Percentiles rank a stretch among this genome's conserved stretches.
phyloP scores from a whole-genome alignment of 2,113 vertebrate genomes.

The Ancistrus triradiatus region DNA sequence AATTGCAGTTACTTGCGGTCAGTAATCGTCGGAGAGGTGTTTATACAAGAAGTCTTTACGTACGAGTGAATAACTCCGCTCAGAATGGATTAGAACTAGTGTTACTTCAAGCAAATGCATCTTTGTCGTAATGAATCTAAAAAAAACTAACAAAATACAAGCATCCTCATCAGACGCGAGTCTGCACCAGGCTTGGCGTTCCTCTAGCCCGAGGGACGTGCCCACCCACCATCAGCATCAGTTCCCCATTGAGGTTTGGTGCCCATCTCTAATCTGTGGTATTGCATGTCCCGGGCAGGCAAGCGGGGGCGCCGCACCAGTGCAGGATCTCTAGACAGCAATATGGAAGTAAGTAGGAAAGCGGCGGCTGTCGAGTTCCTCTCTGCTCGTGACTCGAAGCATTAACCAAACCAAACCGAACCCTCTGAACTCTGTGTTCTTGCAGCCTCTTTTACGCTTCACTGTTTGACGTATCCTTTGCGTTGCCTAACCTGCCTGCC shows the following conservation, averaged over 20 bases:
- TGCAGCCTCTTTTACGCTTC: conserved; percentile 73
- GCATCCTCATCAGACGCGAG: too few species aligned
- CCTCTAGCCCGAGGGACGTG: too few species aligned
- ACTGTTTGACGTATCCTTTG: conserved; percentile 63
- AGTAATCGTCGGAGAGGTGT: too few species aligned
- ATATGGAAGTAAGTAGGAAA: conserved; percentile 99
- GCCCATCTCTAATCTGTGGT: conserved; percentile 96
- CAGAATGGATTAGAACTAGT: too few species aligned
- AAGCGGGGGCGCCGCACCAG: conserved; percentile 98
- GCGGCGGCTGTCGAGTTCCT: conserved; percentile 82
- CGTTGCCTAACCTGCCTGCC: conserved; percentile 67
- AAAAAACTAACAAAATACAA: too few species aligned
- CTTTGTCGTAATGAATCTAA: too few species aligned
- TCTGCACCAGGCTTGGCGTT: too few species aligned
- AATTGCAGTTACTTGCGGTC: too few species aligned
- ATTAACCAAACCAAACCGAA: conserved; percentile 31
- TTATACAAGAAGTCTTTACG: too few species aligned
- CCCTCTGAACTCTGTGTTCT: conserved; percentile 59
- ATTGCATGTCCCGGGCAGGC: conserved; percentile 99
- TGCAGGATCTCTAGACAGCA: conserved; percentile 99
- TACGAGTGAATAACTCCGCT: too few species aligned
- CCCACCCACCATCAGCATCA: conserved; percentile 40
- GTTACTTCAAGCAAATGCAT: too few species aligned
- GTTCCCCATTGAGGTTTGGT: conserved; percentile 70
- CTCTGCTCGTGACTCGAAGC: conserved; percentile 79